These are phyloP conservation scores for Diachasma alloeum DNA, from an alignment of 1,140 invertebrate species.

Conservation along the genomic window DNA sequence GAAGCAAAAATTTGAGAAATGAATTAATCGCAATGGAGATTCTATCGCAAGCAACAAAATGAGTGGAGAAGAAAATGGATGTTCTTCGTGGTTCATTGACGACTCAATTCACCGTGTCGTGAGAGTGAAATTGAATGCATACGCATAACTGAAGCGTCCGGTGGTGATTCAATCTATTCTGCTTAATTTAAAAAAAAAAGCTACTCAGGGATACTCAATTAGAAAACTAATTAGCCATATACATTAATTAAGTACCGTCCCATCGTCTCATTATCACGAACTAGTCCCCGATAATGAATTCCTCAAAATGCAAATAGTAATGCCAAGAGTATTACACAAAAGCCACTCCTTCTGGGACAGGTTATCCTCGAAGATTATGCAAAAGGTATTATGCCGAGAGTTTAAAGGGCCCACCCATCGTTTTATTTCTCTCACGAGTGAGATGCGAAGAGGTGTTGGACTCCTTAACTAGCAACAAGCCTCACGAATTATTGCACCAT, in stretches of 20 bases:
- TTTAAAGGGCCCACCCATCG: neutral
- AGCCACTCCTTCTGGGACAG: neutral
- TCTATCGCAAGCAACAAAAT: neutral
- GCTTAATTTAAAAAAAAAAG: no score
- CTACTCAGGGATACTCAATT: no score
- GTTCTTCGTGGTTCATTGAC: slow-evolving; percentile 14
- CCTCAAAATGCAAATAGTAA: no score
- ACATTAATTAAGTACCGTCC: no score
- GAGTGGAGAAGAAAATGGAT: neutral
- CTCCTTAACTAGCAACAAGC: neutral
- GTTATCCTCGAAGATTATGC: neutral
- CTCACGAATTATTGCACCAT: neutral
- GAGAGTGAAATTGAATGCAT: neutral
- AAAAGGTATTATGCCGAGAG: neutral
- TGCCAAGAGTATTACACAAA: neutral
- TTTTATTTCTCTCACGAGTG: neutral
- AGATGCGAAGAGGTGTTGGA: neutral
- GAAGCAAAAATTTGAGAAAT: no score
- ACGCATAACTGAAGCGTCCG: neutral
- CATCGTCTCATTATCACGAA: no score
- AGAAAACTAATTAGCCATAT: no score
- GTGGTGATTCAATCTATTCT: no score
- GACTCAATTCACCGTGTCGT: slow-evolving; percentile 7
- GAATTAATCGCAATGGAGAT: neutral
- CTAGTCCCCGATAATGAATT: no score